Conservation (phyloP, 1,140 invertebrate species). For the Augochlora pura region DNA sequence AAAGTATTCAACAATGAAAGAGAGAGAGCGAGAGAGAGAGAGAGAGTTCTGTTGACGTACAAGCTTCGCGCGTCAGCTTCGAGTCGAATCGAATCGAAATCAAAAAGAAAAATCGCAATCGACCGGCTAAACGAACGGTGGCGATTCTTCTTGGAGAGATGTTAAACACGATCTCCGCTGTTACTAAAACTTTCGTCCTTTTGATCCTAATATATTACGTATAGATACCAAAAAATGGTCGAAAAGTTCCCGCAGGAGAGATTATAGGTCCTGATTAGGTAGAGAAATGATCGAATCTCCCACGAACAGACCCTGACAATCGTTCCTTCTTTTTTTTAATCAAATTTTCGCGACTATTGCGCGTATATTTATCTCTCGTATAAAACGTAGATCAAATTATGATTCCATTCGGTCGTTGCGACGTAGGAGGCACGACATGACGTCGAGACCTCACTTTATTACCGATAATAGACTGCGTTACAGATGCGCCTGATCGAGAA, state of each 20-base stretch:
- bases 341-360: slow-evolving; percentile 37
- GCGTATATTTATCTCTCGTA: background rate
- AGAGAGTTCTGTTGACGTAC: background rate
- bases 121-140: background rate
- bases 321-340: slow-evolving; percentile 48
- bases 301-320: slow-evolving; percentile 53
- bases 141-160: background rate
- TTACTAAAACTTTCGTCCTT: slow-evolving; percentile 49
- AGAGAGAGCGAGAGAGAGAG: background rate
- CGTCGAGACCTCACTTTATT: slow-evolving; percentile 41
- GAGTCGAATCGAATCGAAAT: background rate
- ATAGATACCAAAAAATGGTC: background rate
- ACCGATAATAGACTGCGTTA: background rate
- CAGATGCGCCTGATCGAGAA: slow-evolving; percentile 10
- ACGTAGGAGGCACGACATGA: slow-evolving; percentile 36
- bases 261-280: slow-evolving; percentile 40
- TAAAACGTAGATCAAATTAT: slow-evolving; percentile 3
- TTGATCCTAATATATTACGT: slow-evolving; percentile 36
- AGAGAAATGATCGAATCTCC: slow-evolving; percentile 36
- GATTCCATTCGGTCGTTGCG: slow-evolving; percentile 13
- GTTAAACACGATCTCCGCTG: slow-evolving; percentile 46
- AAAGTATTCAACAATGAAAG: slow-evolving; percentile 23
- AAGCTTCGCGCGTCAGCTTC: background rate
- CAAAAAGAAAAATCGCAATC: background rate
- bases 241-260: slow-evolving; percentile 13